Conservation (phyloP, 2,113 vertebrate genomes). For the Cranoglanis bouderius region DNA sequence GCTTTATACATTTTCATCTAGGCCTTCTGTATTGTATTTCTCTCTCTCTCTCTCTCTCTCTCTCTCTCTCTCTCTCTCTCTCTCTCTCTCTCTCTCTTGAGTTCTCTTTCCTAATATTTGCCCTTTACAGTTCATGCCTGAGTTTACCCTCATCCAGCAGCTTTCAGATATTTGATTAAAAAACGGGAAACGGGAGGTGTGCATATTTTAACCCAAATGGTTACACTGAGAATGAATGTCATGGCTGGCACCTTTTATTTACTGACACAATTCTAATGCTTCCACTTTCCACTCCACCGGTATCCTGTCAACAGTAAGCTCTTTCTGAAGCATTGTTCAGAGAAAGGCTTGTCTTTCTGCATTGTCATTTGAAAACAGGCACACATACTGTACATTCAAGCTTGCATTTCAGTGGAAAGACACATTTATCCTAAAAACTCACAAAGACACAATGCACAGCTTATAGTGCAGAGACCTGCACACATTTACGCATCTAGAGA, state of each 20-base stretch:
- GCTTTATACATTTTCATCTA: constrained; percentile 27
- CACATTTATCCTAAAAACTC: background rate
- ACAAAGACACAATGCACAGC: constrained; percentile 3
- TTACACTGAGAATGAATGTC: constrained; percentile 16
- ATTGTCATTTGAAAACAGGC: constrained; percentile 1
- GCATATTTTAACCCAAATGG: constrained; percentile 11
- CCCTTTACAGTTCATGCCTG: background rate
- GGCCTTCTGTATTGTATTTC: constrained; percentile 16
- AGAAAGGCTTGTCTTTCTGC: background rate
- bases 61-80: background rate
- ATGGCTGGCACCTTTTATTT: constrained; percentile 19
- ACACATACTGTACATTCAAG: background rate
- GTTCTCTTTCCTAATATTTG: background rate
- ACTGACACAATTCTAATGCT: background rate
- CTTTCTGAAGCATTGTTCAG: background rate
- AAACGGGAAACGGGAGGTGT: background rate
- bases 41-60: background rate
- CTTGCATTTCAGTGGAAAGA: constrained; percentile 10
- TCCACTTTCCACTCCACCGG: background rate
- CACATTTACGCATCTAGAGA: background rate
- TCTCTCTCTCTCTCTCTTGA: background rate
- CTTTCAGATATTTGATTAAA: background rate
- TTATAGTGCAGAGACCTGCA: constrained; percentile 20
- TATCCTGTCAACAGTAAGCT: background rate
- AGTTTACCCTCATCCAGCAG: background rate